A percentile compares a stretch with the other conserved stretches of the same genome.
Evolutionary conservation across 2,888 invertebrate genomes (phyloP).

Genomic region (Drosophila quinaria): DNA sequence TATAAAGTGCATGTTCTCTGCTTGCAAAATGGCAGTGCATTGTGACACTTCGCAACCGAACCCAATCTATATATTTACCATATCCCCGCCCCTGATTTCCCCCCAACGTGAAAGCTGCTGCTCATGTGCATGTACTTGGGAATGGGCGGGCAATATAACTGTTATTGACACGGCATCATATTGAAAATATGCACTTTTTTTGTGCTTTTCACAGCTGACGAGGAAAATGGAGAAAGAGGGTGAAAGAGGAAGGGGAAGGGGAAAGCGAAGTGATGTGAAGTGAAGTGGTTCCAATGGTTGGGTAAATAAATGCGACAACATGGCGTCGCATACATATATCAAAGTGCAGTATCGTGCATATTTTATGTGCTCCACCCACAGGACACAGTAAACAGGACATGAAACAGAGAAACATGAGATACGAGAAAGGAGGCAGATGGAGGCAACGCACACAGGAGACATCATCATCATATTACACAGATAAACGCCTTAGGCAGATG

Average conservation of each 20-base stretch:
- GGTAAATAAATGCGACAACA: conserved; percentile 76
- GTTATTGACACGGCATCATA: conserved; percentile 81
- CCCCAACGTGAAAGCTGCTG: conserved; percentile 17
- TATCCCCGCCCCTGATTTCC: neutral
- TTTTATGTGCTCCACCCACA: conserved; percentile 58
- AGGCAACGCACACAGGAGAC: conserved; percentile 28
- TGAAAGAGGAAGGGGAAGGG: neutral
- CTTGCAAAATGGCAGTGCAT: conserved; percentile 37
- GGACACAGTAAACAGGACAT: conserved; percentile 25
- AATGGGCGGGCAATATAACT: conserved; percentile 69
- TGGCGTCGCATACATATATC: conserved; percentile 59
- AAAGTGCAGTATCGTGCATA: conserved; percentile 72
- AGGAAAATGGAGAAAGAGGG: conserved; percentile 1
- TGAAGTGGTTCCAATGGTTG: conserved; percentile 36
- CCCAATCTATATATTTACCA: neutral
- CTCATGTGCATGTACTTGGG: conserved; percentile 43
- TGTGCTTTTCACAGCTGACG: conserved; percentile 35
- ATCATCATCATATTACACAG: conserved; percentile 75
- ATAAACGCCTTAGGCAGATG: conserved; percentile 76
- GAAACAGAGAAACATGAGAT: conserved; percentile 10
- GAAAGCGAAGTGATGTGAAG: conserved; percentile 1
- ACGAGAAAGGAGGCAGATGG: neutral
- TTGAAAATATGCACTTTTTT: conserved; percentile 74
- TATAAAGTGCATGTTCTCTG: conserved; percentile 3
- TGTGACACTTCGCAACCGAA: conserved; percentile 19